Evolutionary conservation across 2,888 invertebrate species (phyloP), one percentile per base, ranked within the genome.

Genomic region (Polyploca ridens): DNA sequence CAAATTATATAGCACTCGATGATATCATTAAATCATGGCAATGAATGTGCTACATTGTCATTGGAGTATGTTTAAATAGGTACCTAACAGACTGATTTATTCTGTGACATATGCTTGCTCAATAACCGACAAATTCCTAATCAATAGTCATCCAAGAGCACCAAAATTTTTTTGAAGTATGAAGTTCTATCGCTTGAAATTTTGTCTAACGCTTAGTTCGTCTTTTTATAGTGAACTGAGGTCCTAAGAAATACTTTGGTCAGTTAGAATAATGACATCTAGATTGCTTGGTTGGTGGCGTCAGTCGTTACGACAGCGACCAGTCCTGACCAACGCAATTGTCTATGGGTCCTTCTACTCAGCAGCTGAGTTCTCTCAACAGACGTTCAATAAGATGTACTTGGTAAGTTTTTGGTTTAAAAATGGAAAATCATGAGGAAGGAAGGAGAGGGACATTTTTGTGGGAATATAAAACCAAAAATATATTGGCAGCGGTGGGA

Each of bases 301-400:
- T 5, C 73, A 69, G 10, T 83, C 94, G 14, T 90, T 96, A 61
- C 84, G 88, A 70, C 90, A 83, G 70, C 87, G 94, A 69, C 95
- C 95, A 0, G 88, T 95, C 38, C 67, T 94, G 57, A 91, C 95
- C 64, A 95, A 95, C 78, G 91, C 95, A 74, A 83, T 95, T 4
- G 95, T 97, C 46, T 98, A 97, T 85, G 98, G 97, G 6, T 94
- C 95, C 0, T 95, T 98, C 75, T 98, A 97, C 84, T 95, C 96
- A 0, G 96, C 96, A 5, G 98, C 98, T 0, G 98, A 98, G 84
- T 94, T 96, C 66, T 96, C 97, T 0, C 98, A 97, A 83, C 98
- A 98, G 89, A 95, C 95, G 10, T 90, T 96, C 69, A 96, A 95
- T 64, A 96, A 95, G 79, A 95, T 95, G 80, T 89, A 96, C 69